A percentile compares a stretch with the other conserved stretches of the same genome.
Conservation (phyloP, 2,888 invertebrate genomes). For the Drosophila subquinaria region DNA sequence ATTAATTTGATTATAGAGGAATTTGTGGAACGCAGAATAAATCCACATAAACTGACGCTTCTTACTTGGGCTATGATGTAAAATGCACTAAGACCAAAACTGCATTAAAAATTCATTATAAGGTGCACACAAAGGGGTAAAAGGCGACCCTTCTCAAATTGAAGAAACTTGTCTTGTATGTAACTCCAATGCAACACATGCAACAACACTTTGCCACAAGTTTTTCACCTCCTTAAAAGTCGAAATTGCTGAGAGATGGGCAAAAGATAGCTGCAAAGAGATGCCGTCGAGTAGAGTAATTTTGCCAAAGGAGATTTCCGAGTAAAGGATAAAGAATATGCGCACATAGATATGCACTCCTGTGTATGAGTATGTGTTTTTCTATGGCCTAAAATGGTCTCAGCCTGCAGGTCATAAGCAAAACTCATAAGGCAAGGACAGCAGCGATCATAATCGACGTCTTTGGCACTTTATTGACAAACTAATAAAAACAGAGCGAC, state of each 20-base stretch:
- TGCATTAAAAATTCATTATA: constrained; percentile 74
- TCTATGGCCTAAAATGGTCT: constrained; percentile 40
- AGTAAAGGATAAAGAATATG: constrained; percentile 10
- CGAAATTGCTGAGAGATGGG: constrained; percentile 1
- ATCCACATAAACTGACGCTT: constrained; percentile 5
- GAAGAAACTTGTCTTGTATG: constrained; percentile 55
- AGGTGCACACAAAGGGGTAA: constrained; percentile 52
- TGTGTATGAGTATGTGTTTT: constrained; percentile 1
- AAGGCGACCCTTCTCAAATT: constrained; percentile 21
- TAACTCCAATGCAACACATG: not conserved
- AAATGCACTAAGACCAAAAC: constrained; percentile 43
- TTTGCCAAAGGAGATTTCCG: constrained; percentile 7
- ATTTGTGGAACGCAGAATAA: constrained; percentile 1
- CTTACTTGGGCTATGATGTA: constrained; percentile 21
- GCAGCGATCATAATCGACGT: constrained; percentile 69
- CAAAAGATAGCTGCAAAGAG: not conserved
- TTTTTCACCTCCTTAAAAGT: constrained; percentile 12
- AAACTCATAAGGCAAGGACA: constrained; percentile 54
- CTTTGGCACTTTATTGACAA: constrained; percentile 81
- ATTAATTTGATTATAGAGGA: constrained; percentile 59
- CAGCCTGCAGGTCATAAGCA: constrained; percentile 58
- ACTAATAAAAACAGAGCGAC: constrained; percentile 75
- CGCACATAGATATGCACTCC: not conserved
- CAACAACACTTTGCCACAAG: constrained; percentile 28
- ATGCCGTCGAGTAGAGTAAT: not conserved